Conservation (phyloP, 2,888 invertebrate species). For the Hirtodrosophila histrioides region DNA sequence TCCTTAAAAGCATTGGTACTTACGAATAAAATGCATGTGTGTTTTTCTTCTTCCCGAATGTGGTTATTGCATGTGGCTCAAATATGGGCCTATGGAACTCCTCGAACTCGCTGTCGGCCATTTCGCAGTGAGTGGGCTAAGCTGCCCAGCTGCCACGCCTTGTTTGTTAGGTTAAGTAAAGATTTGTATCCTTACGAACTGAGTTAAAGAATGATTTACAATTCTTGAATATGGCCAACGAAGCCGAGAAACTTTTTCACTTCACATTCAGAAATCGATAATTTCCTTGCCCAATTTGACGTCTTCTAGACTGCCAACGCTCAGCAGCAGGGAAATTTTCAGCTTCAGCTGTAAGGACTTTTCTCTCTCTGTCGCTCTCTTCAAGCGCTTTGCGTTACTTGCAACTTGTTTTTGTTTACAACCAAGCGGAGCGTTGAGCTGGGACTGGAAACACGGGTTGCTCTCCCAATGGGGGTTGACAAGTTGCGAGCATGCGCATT, state of each 20-base stretch:
- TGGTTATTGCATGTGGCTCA: conserved; percentile 90
- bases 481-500: conserved; percentile 48
- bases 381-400: conserved; percentile 19
- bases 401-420: conserved; percentile 78
- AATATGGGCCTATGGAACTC: conserved; percentile 90
- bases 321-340: conserved; percentile 57
- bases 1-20: conserved; percentile 84
- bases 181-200: neutral
- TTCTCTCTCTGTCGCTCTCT: conserved; percentile 8
- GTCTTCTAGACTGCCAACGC: conserved; percentile 50
- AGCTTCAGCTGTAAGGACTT: conserved; percentile 51
- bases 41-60: conserved; percentile 82
- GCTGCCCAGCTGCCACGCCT: conserved; percentile 59
- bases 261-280: conserved; percentile 78
- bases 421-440: conserved; percentile 28
- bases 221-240: conserved; percentile 32
- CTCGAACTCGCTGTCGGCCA: conserved; percentile 97
- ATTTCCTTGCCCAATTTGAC: conserved; percentile 70
- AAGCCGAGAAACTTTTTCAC: conserved; percentile 66
- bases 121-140: conserved; percentile 79
- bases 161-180: neutral
- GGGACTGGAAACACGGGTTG: conserved; percentile 10
- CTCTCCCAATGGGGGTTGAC: conserved; percentile 48
- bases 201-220: conserved; percentile 13
- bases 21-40: conserved; percentile 95